These are phyloP conservation scores for Diorhabda elongata DNA, from an alignment of 1,140 invertebrate genomes.

Conservation along the genomic window DNA sequence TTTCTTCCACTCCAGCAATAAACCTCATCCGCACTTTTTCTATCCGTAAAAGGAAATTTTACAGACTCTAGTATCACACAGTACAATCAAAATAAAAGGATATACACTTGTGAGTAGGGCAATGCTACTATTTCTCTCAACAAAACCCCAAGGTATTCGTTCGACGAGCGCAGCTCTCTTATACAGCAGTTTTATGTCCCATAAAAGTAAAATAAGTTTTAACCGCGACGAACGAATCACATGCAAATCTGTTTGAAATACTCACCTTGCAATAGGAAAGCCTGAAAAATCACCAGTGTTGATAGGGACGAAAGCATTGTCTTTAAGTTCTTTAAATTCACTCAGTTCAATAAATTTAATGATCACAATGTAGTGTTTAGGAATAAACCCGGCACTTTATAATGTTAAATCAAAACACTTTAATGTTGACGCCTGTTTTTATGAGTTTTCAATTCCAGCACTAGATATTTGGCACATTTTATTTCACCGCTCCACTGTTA, in stretches of 20 bases:
- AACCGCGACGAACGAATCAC: constrained; percentile 1
- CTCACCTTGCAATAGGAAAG: constrained; percentile 24
- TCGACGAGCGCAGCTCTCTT: neutral
- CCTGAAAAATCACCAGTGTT: constrained; percentile 22
- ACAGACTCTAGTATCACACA: neutral
- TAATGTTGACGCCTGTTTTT: constrained; percentile 11
- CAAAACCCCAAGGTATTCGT: neutral
- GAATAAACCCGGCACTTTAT: constrained; percentile 13
- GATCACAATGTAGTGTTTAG: constrained; percentile 6
- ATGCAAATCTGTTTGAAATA: constrained; percentile 12
- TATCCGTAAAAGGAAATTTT: constrained; percentile 8
- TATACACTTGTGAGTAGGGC: neutral
- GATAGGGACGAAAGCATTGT: constrained; percentile 24
- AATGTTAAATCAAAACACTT: constrained; percentile 21
- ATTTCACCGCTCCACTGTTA: neutral
- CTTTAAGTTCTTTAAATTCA: constrained; percentile 14
- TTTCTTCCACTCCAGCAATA: no score
- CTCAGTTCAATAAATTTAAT: constrained; percentile 10
- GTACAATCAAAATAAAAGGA: neutral
- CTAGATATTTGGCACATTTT: constrained; percentile 18
- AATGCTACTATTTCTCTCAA: neutral
- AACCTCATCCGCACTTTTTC: neutral
- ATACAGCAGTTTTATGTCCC: neutral
- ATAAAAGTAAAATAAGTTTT: neutral
- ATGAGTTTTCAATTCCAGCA: constrained; percentile 11